Evolutionary conservation across 1,140 invertebrate species (phyloP), one percentile per base, ranked within the genome.

Genomic region (Drepana arcuata): DNA sequence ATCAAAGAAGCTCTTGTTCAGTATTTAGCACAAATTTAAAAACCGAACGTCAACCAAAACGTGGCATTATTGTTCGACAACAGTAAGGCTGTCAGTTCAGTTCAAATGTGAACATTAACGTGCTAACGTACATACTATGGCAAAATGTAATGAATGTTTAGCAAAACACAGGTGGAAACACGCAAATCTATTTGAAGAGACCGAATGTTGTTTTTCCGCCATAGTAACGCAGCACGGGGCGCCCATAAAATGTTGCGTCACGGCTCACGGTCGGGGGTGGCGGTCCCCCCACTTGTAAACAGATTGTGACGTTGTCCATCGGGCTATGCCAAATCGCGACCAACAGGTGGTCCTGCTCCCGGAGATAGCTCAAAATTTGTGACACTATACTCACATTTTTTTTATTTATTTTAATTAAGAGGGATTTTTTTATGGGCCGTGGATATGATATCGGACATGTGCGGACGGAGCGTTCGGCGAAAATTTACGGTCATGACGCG

Each of bases 161-260:
- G 38, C 37, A 24, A 28, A 41, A 43, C 37, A 37, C 43, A 57
- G 55, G 51, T 60, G 63, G 48, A 52, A 67, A 73, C 56, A 57
- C 52, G 69, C 59, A 71, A 69, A 72, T 69, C 69, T 73, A 77
- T 80, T 73, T 80, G 57, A 44, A 68, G 64, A 42, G 53, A 38
- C 49, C 46, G 34, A 52, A 24, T 54, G 59, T 71, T 75, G 61
- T 74, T 77, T 70, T 80, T 78, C 68, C 65, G 71, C 57, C 67
- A 69, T 65, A 62, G 67, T 68, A 69, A 69, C 63, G 62, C 47
- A 55, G 24, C 50, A 53, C 55, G 58, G 62, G 58, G 56, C 51
- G 58, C 47, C 54, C 63, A 73, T 74, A 72, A 75, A 71, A 46
- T 42, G 53, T 77, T 75, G 71, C 75, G 75, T 80, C 75, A 78